Evolutionary conservation across 2,797 vertebrate species (phyloP).

Genomic region (Galaxias olidus): DNA sequence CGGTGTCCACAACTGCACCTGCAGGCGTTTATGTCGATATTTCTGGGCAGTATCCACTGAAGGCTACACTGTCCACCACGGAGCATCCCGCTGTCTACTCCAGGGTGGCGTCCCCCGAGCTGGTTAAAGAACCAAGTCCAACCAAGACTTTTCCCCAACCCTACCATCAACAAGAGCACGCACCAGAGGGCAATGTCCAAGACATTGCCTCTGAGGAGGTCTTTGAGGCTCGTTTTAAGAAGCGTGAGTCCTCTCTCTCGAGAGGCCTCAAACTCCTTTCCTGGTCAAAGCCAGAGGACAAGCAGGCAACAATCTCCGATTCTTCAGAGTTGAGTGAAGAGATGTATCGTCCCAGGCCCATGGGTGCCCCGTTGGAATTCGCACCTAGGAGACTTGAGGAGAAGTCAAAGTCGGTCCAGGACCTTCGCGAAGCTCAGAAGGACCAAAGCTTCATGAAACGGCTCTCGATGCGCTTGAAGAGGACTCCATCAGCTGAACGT

Average conservation of each 20-base stretch:
- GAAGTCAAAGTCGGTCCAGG: conserved; percentile 93
- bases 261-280: conserved; percentile 88
- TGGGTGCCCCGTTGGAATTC: conserved; percentile 88
- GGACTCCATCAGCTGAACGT: conserved; percentile 83
- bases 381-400: conserved; percentile 73
- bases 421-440: conserved; percentile 87
- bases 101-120: conserved; percentile 77
- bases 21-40: conserved; percentile 38
- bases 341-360: conserved; percentile 89
- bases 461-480: conserved; percentile 85
- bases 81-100: conserved; percentile 82
- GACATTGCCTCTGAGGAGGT: conserved; percentile 92
- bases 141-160: conserved; percentile 50
- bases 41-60: conserved; percentile 42
- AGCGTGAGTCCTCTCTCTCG: conserved; percentile 87
- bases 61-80: conserved; percentile 47
- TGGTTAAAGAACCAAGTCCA: conserved; percentile 74
- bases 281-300: conserved; percentile 87
- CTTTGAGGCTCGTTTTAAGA: conserved; percentile 94
- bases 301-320: conserved; percentile 48
- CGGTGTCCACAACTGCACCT: conserved; percentile 13
- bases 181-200: conserved; percentile 68
- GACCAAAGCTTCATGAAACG: conserved; percentile 91
- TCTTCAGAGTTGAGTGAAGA: conserved; percentile 77
- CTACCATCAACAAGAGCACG: conserved; percentile 54